Conservation (phyloP, 2,888 invertebrate species). For the Nycteola revayana region DNA sequence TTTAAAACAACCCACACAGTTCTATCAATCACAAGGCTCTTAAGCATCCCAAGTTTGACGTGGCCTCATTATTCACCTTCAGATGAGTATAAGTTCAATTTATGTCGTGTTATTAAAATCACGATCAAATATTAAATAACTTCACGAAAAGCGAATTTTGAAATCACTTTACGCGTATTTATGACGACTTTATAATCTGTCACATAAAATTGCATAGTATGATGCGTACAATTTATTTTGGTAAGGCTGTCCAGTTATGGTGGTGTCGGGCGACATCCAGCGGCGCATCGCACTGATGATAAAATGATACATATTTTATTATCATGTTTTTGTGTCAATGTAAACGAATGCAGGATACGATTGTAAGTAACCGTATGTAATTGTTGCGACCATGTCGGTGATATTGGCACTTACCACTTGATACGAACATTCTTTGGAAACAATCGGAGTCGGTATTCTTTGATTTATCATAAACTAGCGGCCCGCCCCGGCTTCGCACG, state of each 20-base stretch:
- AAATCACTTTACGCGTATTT: constrained; percentile 30
- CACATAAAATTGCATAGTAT: constrained; percentile 33
- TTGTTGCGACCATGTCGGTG: constrained; percentile 16
- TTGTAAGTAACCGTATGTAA: constrained; percentile 31
- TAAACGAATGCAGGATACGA: constrained; percentile 32
- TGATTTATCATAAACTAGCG: too few relatives aligned
- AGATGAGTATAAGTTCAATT: constrained; percentile 36
- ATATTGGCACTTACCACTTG: constrained; percentile 10
- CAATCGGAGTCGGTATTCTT: too few relatives aligned
- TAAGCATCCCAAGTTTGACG: constrained; percentile 55
- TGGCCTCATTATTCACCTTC: constrained; percentile 46
- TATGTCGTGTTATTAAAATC: constrained; percentile 18
- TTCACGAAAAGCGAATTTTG: constrained; percentile 22
- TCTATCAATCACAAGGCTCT: constrained; percentile 55
- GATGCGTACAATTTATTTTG: constrained; percentile 40
- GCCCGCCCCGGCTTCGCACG: too few relatives aligned
- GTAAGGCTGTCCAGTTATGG: constrained; percentile 27
- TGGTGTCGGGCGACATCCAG: constrained; percentile 15
- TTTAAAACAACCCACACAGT: constrained; percentile 31
- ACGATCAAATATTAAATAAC: constrained; percentile 22
- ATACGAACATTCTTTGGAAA: constrained; percentile 17
- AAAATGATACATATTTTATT: constrained; percentile 39
- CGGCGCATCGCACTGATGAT: constrained; percentile 24
- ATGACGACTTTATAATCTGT: constrained; percentile 41
- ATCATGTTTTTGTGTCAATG: constrained; percentile 43